phyloP scores from a whole-genome alignment of 2,888 invertebrate species.

The Octodonta nipae region DNA sequence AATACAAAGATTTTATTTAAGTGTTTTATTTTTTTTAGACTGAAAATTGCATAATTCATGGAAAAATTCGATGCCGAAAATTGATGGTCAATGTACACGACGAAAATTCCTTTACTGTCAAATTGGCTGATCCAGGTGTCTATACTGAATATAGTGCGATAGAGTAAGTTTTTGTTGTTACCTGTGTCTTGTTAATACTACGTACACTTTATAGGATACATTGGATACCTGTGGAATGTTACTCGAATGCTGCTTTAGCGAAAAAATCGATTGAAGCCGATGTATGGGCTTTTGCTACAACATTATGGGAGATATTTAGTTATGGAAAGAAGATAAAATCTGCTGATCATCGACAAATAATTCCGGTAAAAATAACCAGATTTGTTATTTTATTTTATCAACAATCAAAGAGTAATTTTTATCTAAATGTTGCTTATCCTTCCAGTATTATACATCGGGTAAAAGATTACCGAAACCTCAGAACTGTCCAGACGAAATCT shows the following conservation, averaged over 20 bases:
- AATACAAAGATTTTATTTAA: constrained; percentile 5
- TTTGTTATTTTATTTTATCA: too few relatives aligned
- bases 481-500: constrained; percentile 63
- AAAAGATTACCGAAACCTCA: constrained; percentile 52
- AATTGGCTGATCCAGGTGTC: constrained; percentile 73
- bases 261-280: constrained; percentile 60
- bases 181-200: too few relatives aligned
- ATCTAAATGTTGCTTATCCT: constrained; percentile 11
- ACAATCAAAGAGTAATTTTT: too few relatives aligned
- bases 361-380: too few relatives aligned
- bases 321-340: constrained; percentile 43
- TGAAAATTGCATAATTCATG: constrained; percentile 72
- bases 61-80: constrained; percentile 69
- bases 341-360: too few relatives aligned
- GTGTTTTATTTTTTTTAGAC: constrained; percentile 35
- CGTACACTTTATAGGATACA: constrained; percentile 67
- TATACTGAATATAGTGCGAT: constrained; percentile 43
- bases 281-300: constrained; percentile 85
- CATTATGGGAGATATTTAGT: constrained; percentile 84
- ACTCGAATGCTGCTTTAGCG: constrained; percentile 53
- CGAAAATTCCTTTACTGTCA: constrained; percentile 56
- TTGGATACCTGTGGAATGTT: constrained; percentile 82
- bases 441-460: constrained; percentile 53
- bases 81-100: constrained; percentile 64
- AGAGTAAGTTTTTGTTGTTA: constrained; percentile 46